Evolutionary conservation across 2,888 invertebrate species (phyloP), one percentile per base, ranked within the genome.

Genomic region (Epinotia ramella): DNA sequence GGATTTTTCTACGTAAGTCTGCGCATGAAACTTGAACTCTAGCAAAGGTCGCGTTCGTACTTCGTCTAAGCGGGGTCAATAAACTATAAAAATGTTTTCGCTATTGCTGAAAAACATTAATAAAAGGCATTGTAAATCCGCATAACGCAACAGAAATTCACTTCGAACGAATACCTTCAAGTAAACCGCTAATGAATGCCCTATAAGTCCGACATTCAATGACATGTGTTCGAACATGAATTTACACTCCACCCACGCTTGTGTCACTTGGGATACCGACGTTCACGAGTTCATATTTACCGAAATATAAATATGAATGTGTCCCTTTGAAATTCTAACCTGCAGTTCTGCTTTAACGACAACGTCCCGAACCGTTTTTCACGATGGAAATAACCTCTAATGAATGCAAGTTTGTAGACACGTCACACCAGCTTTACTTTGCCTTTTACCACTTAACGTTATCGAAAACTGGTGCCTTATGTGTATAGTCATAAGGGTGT

Each of bases 381-480:
- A 83, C 78, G 81, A 84, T 86, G 81, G 84, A 90, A 91, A 90
- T 90, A 90, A 86, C 87, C 84, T 80, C 82, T 88, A 91, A 91
- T 88, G 89, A 89, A 87, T 84, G 84, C 84, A 83, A 82, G 84
- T 84, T 87, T 82, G 79, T 77, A 71, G 57, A 80, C 79, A 80
- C 77, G 80, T 77, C 78, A 77, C 78, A 79, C 82, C 74, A 82
- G 79, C 78, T 79, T 81, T 78, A 77, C 80, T 80, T 73, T 80
- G 76, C 80, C 76, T 75, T 77, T 77, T 77, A 77, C 64, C 77
- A 76, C 70, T 64, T 71, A 64, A 72, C 46, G 59, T 73, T 78
- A 71, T 73, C 59, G 63, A 73, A 73, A 67, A 68, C 71, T 63
- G 77, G 73, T 72, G 79, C 79, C 76, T 76, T 73, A 81, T 80